Conservation (phyloP, 2,888 invertebrate species). For the Sarcophaga caerulescens region DNA sequence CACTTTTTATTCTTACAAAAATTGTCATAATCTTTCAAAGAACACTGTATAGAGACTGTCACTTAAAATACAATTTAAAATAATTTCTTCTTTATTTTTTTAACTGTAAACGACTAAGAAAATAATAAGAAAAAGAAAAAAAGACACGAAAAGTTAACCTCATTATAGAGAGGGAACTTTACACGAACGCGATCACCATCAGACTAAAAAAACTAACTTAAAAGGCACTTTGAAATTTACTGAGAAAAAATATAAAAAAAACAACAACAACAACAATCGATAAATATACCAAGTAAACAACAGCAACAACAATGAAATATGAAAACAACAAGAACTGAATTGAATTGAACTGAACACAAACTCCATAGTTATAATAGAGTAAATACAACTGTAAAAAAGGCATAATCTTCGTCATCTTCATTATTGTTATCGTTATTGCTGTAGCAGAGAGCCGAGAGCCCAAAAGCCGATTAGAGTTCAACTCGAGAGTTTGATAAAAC, state of each 20-base stretch:
- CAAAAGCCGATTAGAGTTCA: neutral
- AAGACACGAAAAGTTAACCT: constrained; percentile 28
- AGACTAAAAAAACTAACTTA: constrained; percentile 68
- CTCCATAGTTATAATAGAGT: constrained; percentile 54
- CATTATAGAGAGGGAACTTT: constrained; percentile 62
- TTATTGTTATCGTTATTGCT: constrained; percentile 5
- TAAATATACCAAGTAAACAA: constrained; percentile 60
- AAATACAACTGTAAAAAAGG: constrained; percentile 64
- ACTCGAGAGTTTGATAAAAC: constrained; percentile 28
- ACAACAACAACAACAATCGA: constrained; percentile 58
- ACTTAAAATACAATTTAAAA: constrained; percentile 3
- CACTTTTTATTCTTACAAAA: constrained; percentile 1
- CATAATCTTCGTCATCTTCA: constrained; percentile 50
- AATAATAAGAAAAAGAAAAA: neutral
- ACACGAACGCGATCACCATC: constrained; percentile 69
- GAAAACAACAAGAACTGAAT: constrained; percentile 32
- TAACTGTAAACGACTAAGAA: neutral
- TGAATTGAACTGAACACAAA: constrained; percentile 2
- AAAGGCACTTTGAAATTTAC: constrained; percentile 57
- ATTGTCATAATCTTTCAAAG: constrained; percentile 32
- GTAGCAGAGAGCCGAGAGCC: neutral
- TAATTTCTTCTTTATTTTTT: constrained; percentile 8
- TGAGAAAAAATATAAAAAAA: constrained; percentile 57
- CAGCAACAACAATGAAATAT: constrained; percentile 44
- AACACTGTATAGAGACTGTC: neutral